A percentile compares a stretch with the other conserved stretches of the same genome.
Evolutionary conservation across 2,797 vertebrate species (phyloP).

Genomic region (Iguana delicatissima): DNA sequence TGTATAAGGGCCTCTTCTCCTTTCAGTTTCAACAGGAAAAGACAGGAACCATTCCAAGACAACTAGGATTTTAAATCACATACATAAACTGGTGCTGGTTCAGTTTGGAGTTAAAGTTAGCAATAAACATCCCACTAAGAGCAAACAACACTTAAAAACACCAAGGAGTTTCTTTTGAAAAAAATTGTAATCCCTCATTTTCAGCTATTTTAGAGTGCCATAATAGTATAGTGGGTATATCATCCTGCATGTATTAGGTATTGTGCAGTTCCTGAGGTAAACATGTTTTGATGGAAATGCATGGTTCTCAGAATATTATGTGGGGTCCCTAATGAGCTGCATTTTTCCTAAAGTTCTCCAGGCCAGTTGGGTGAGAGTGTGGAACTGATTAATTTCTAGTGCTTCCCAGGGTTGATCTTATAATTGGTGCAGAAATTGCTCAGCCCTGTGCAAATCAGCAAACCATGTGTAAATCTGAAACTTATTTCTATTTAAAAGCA

Average conservation of each 20-base stretch:
- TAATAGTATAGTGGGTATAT: not conserved
- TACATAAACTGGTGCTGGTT: not conserved
- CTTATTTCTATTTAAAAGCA: not conserved
- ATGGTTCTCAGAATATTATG: not conserved
- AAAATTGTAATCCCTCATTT: not conserved
- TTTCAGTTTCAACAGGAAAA: not conserved
- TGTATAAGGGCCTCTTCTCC: not conserved
- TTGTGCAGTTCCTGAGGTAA: not conserved
- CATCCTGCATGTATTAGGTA: not conserved
- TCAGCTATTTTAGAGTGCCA: constrained; percentile 5
- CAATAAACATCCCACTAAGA: constrained; percentile 18
- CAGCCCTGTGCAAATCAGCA: not conserved
- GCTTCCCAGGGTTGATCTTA: not conserved
- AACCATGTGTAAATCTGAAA: not conserved
- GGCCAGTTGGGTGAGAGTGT: not conserved
- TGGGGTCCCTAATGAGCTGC: not conserved
- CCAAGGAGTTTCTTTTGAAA: not conserved
- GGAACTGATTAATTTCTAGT: not conserved
- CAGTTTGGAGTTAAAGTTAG: not conserved
- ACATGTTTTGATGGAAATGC: not conserved
- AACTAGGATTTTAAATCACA: not conserved
- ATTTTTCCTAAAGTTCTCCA: not conserved
- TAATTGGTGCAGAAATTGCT: not conserved
- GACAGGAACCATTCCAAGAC: not conserved
- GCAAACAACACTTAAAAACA: constrained; percentile 29